Evolutionary conservation across 2,113 vertebrate genomes (phyloP).

Genomic region (Syngnathus floridae): DNA sequence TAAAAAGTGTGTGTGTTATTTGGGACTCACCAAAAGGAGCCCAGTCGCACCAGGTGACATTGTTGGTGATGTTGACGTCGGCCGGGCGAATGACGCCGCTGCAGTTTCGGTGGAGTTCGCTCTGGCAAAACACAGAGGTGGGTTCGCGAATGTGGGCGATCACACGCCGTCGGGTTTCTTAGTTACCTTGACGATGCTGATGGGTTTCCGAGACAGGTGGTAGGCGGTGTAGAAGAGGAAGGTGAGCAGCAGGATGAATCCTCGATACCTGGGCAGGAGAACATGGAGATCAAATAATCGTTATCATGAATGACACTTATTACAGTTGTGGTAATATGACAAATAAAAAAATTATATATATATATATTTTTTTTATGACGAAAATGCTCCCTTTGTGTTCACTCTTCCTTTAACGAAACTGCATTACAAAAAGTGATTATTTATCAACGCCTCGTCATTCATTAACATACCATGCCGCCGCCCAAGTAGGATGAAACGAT

Average conservation of each 20-base stretch:
- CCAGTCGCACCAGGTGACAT: constrained; percentile 89
- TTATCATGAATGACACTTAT: too few species aligned
- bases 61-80: constrained; percentile 70
- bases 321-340: too few species aligned
- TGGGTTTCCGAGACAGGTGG: constrained; percentile 93
- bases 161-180: neutral
- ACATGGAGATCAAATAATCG: neutral
- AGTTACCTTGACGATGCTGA: constrained; percentile 93
- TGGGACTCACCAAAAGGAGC: constrained; percentile 83
- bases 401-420: neutral
- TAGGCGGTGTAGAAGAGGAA: constrained; percentile 91
- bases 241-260: constrained; percentile 82
- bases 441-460: neutral
- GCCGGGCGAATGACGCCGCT: constrained; percentile 60
- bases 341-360: too few species aligned
- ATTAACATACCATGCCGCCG: neutral
- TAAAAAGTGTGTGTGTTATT: too few species aligned
- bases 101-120: constrained; percentile 89
- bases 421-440: neutral
- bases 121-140: constrained; percentile 60
- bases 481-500: neutral
- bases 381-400: neutral
- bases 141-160: neutral
- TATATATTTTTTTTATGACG: too few species aligned
- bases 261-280: constrained; percentile 76